phyloP scores from a whole-genome alignment of 2,888 invertebrate genomes.

The Coleophora deauratella region DNA sequence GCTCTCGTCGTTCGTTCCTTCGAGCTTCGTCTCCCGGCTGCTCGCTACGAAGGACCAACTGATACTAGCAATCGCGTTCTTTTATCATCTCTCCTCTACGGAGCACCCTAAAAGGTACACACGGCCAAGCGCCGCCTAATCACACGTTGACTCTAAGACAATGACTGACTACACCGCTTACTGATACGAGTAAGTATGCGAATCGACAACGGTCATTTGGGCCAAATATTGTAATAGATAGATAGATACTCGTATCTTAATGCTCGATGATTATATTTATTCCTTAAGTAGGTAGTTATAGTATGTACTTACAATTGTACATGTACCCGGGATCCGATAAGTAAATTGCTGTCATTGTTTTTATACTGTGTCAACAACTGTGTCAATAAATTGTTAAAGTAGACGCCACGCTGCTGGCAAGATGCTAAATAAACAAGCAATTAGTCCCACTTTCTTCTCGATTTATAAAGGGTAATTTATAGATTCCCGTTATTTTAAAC shows the following conservation, averaged over 20 bases:
- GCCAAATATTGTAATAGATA: slow-evolving; percentile 35
- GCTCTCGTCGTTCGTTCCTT: slow-evolving; percentile 16
- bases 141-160: slow-evolving; percentile 37
- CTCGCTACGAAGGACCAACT: slow-evolving; percentile 41
- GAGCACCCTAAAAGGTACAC: slow-evolving; percentile 29
- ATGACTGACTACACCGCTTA: slow-evolving; percentile 22
- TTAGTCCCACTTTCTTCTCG: too few species aligned
- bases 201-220: slow-evolving; percentile 32
- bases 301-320: too few species aligned
- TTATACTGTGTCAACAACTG: slow-evolving; percentile 20
- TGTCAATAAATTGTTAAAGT: slow-evolving; percentile 1
- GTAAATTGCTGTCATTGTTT: slow-evolving; percentile 46
- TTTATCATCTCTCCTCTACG: slow-evolving; percentile 52
- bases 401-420: too few species aligned
- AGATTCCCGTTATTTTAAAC: too few species aligned
- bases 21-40: slow-evolving; percentile 22
- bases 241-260: slow-evolving; percentile 43
- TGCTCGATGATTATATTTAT: slow-evolving; percentile 50
- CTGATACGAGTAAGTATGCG: slow-evolving; percentile 19
- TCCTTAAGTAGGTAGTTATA: slow-evolving; percentile 30
- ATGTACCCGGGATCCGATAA: slow-evolving; percentile 28
- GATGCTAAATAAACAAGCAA: too few species aligned
- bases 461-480: too few species aligned
- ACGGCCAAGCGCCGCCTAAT: slow-evolving; percentile 18
- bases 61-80: slow-evolving; percentile 58